phyloP scores from a whole-genome alignment of 2,888 invertebrate genomes.

The Clitarchus hookeri region DNA sequence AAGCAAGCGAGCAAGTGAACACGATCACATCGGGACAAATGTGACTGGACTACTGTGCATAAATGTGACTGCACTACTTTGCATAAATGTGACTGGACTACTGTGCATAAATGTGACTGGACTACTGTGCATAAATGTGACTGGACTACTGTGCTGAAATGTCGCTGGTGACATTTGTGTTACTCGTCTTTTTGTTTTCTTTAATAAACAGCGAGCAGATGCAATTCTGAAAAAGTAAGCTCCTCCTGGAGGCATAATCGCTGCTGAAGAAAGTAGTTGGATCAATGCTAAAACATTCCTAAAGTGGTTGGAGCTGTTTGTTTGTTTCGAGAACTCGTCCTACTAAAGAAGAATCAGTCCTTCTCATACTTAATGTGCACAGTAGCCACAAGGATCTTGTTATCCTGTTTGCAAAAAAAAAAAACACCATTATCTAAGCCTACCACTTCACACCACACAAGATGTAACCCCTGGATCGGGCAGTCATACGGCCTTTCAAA shows the following conservation, averaged over 20 bases:
- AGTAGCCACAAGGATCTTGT: slow-evolving; percentile 45
- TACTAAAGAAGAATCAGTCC: slow-evolving; percentile 40
- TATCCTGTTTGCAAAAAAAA: slow-evolving; percentile 41
- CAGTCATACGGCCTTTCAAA: slow-evolving; percentile 28
- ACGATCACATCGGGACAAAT: not conserved
- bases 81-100: not conserved
- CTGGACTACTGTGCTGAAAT: not conserved
- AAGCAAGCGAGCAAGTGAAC: not conserved
- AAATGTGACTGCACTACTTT: no score
- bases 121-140: not conserved
- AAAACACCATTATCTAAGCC: slow-evolving; percentile 43
- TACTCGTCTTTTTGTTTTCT: not conserved
- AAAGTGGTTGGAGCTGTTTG: slow-evolving; percentile 24
- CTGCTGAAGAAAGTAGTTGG: not conserved
- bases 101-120: not conserved
- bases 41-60: not conserved
- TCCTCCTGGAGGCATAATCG: not conserved
- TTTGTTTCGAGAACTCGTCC: slow-evolving; percentile 31
- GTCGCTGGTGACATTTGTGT: not conserved
- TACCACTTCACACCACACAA: slow-evolving; percentile 46
- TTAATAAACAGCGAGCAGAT: not conserved
- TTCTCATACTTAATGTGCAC: slow-evolving; percentile 46
- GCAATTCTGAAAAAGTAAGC: not conserved
- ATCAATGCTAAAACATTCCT: slow-evolving; percentile 19
- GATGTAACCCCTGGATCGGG: slow-evolving; percentile 41